Conservation (phyloP, 2,888 invertebrate genomes). For the Eulithis testata region DNA sequence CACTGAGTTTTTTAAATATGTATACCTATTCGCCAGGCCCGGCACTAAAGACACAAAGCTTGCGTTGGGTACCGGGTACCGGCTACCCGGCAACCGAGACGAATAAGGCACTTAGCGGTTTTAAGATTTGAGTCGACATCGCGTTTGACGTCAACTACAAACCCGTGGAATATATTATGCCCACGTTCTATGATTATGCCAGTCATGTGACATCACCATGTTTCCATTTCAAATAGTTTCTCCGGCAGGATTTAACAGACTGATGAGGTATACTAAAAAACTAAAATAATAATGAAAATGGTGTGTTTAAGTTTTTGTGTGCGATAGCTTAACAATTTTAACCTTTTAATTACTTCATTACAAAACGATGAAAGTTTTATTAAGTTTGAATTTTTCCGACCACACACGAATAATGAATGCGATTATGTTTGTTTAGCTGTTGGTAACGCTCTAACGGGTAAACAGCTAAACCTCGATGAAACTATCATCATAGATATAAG, state of each 20-base stretch:
- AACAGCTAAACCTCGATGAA: no score
- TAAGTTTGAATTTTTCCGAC: slow-evolving; percentile 20
- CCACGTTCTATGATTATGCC: no score
- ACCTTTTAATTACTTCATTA: no score
- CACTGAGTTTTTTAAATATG: no score
- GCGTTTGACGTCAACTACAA: background rate
- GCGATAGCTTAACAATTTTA: no score
- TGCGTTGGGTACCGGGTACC: no score
- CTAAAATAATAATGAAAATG: no score
- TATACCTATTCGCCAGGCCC: no score
- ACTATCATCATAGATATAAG: no score
- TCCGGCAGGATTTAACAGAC: background rate
- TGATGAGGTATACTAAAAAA: background rate
- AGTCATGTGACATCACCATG: background rate
- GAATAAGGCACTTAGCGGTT: background rate
- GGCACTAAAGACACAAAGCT: no score
- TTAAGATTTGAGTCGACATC: background rate
- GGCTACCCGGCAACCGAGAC: no score
- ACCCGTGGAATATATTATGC: background rate
- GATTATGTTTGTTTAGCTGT: background rate
- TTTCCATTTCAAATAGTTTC: background rate
- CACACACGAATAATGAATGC: background rate
- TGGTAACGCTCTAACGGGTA: background rate
- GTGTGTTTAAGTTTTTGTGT: no score
- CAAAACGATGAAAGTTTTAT: slow-evolving; percentile 14